These are phyloP conservation scores for Plemyria rubiginata DNA, from an alignment of 2,888 invertebrate genomes.

Conservation along the genomic window DNA sequence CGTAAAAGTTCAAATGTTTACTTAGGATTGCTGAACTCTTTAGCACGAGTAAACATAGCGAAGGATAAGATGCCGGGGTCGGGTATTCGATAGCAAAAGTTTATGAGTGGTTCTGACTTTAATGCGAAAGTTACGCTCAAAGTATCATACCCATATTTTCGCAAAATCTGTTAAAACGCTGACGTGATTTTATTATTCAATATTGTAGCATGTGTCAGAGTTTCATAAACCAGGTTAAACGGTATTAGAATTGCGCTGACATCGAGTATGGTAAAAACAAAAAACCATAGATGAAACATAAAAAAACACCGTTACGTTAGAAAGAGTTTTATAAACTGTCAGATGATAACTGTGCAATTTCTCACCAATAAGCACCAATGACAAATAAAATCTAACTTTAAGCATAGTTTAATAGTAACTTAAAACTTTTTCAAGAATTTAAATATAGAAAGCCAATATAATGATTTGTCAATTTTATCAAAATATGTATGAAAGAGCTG, in stretches of 20 bases:
- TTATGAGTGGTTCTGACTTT: constrained; percentile 28
- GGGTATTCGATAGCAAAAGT: constrained; percentile 36
- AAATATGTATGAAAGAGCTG: constrained; percentile 10
- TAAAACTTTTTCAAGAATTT: neutral
- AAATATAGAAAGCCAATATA: constrained; percentile 2
- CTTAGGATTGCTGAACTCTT: constrained; percentile 47
- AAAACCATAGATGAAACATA: too few relatives aligned
- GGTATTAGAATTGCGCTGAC: too few relatives aligned
- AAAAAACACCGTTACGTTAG: too few relatives aligned
- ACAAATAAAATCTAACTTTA: neutral
- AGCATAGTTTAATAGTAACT: neutral
- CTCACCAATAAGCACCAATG: too few relatives aligned
- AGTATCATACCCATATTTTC: constrained; percentile 10
- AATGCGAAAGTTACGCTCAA: constrained; percentile 17
- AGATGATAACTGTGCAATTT: too few relatives aligned
- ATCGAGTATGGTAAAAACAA: too few relatives aligned
- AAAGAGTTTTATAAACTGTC: too few relatives aligned
- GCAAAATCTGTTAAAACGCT: constrained; percentile 8
- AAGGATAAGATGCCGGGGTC: constrained; percentile 28
- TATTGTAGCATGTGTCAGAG: neutral
- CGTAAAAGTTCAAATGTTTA: constrained; percentile 47
- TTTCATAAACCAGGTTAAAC: neutral
- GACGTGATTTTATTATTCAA: constrained; percentile 1
- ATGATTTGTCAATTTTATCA: constrained; percentile 3
- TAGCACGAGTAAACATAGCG: constrained; percentile 33